These are phyloP conservation scores for Lepus oiostolus DNA, from an alignment of 2,797 vertebrate genomes.

Conservation along the genomic window DNA sequence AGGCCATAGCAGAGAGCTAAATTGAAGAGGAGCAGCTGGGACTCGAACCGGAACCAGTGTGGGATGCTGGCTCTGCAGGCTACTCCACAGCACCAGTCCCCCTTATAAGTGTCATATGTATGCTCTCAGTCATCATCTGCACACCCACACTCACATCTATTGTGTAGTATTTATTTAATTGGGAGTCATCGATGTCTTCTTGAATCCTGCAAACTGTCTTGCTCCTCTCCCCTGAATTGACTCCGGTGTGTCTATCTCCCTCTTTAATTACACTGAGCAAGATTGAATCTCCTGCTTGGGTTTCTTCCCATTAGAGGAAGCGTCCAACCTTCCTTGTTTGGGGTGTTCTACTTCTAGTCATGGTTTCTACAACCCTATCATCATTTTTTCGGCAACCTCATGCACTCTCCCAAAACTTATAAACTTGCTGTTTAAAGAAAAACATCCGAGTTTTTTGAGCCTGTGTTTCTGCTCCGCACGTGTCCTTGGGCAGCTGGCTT, in stretches of 20 bases:
- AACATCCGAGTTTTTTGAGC: background rate
- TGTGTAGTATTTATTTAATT: background rate
- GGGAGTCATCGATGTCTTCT: background rate
- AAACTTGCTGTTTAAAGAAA: constrained; percentile 15
- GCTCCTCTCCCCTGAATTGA: too few relatives aligned
- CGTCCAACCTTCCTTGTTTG: background rate
- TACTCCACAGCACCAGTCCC: too few relatives aligned
- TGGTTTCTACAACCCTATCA: background rate
- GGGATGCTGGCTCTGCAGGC: too few relatives aligned
- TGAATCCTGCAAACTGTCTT: background rate
- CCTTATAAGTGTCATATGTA: too few relatives aligned
- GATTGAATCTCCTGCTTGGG: background rate
- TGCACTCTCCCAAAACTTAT: constrained; percentile 3
- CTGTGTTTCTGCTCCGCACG: constrained; percentile 6
- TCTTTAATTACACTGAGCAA: background rate
- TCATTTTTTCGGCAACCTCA: background rate
- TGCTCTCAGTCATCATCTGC: too few relatives aligned
- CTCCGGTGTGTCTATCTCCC: background rate
- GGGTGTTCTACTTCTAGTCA: background rate
- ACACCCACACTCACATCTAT: too few relatives aligned
- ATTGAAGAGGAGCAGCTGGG: too few relatives aligned
- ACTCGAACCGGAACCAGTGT: too few relatives aligned
- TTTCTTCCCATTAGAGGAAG: background rate
- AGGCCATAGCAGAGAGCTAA: too few relatives aligned
- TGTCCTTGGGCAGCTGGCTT: constrained; percentile 44